A percentile compares a stretch with the other conserved stretches of the same genome.
Evolutionary conservation across 2,888 invertebrate species (phyloP).

Genomic region (Hanleya hanleyi): DNA sequence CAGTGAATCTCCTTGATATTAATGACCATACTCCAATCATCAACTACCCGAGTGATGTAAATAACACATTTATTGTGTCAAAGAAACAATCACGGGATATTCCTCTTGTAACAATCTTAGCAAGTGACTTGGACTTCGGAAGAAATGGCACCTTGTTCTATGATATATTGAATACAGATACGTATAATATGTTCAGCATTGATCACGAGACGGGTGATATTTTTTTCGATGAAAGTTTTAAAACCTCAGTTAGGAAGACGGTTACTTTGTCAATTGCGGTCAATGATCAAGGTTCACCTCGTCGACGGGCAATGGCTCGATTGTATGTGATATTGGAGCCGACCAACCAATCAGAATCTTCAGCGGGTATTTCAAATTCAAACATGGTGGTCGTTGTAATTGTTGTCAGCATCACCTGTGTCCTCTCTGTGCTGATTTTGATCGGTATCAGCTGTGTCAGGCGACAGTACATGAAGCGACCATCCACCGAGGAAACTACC

Average conservation of each 20-base stretch:
- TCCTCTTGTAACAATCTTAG: not conserved
- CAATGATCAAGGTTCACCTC: conserved; percentile 14
- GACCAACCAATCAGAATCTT: not conserved
- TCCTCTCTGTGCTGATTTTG: conserved; percentile 44
- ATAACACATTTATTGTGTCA: not conserved
- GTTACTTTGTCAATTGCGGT: not conserved
- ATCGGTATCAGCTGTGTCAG: conserved; percentile 28
- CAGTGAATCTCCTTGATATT: not conserved
- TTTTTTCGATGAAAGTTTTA: not conserved
- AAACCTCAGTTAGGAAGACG: not conserved
- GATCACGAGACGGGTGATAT: not conserved
- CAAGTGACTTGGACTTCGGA: not conserved
- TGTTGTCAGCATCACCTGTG: conserved; percentile 46
- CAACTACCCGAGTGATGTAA: not conserved
- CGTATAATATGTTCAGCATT: not conserved
- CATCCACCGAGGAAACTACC: no score
- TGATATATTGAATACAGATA: not conserved
- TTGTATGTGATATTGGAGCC: not conserved
- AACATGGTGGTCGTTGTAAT: conserved; percentile 40
- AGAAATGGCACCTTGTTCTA: not conserved
- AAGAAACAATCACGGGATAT: not conserved
- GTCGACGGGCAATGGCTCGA: not conserved
- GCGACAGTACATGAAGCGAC: not conserved
- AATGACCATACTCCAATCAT: not conserved
- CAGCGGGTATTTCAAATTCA: not conserved